Conservation (phyloP, 2,888 invertebrate species). For the Eristalis intricaria region DNA sequence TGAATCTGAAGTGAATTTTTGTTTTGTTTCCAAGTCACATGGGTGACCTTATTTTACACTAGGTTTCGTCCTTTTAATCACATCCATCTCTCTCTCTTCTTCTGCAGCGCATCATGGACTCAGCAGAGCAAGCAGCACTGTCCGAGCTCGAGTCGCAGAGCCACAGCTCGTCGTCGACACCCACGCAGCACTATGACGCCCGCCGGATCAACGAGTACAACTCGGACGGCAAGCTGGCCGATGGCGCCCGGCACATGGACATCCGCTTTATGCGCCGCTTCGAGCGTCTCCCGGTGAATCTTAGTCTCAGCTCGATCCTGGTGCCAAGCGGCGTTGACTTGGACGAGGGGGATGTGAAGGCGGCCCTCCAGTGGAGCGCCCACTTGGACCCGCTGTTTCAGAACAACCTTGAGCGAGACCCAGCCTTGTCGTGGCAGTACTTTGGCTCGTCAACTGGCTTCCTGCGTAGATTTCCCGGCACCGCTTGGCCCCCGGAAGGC, state of each 20-base stretch:
- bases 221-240: slow-evolving; percentile 87
- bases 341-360: slow-evolving; percentile 88
- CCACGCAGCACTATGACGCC: slow-evolving; percentile 88
- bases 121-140: slow-evolving; percentile 93
- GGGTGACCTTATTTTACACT: background rate
- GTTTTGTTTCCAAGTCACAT: background rate
- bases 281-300: slow-evolving; percentile 92
- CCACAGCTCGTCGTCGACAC: slow-evolving; percentile 78
- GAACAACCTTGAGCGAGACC: slow-evolving; percentile 94
- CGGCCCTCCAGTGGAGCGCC: slow-evolving; percentile 97
- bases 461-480: slow-evolving; percentile 97
- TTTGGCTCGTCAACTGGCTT: slow-evolving; percentile 98
- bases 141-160: slow-evolving; percentile 83
- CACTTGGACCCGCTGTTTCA: slow-evolving; percentile 94
- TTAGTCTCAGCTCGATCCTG: slow-evolving; percentile 92
- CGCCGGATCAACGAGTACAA: slow-evolving; percentile 90
- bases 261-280: slow-evolving; percentile 91
- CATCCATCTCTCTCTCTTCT: background rate
- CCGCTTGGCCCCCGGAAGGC: slow-evolving; percentile 92
- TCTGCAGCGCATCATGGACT: slow-evolving; percentile 93
- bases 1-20: background rate
- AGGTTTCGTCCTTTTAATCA: background rate
- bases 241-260: slow-evolving; percentile 87
- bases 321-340: slow-evolving; percentile 85
- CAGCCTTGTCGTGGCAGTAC: slow-evolving; percentile 98